These are phyloP conservation scores for Antheraea assamensis DNA, from an alignment of 2,888 invertebrate species.

Conservation along the genomic window DNA sequence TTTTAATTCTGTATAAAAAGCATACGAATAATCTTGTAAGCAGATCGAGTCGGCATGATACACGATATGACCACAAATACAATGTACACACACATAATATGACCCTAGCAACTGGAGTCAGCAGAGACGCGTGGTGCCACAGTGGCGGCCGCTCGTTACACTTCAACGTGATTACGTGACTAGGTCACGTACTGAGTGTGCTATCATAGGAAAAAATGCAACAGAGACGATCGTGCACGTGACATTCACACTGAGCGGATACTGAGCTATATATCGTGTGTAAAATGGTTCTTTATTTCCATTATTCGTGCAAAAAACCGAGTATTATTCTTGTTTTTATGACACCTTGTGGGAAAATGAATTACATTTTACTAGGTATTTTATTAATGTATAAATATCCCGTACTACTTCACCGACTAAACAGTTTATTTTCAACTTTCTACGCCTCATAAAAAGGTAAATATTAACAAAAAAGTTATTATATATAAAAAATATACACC, in stretches of 20 bases:
- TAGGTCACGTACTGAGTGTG: conserved; percentile 65
- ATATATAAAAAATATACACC: neutral
- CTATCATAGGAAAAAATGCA: conserved; percentile 53
- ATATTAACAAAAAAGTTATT: neutral
- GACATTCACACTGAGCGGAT: conserved; percentile 2
- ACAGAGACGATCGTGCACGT: conserved; percentile 23
- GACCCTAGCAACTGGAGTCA: conserved; percentile 17
- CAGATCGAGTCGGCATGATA: neutral
- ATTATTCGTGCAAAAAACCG: neutral
- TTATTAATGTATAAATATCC: neutral
- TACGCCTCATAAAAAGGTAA: neutral
- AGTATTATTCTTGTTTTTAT: neutral
- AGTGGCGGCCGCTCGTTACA: conserved; percentile 26
- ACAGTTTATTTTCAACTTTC: neutral
- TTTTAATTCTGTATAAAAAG: neutral
- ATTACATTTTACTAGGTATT: neutral
- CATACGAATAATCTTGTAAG: neutral
- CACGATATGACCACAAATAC: neutral
- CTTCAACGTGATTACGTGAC: conserved; percentile 59
- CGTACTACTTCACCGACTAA: neutral
- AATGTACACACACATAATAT: neutral
- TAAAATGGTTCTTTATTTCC: neutral
- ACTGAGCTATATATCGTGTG: conserved; percentile 17
- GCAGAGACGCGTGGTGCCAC: conserved; percentile 26
- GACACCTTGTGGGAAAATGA: neutral